A percentile compares a stretch with the other conserved stretches of the same genome.
These are phyloP conservation scores for Dinoponera quadriceps DNA, from an alignment of 1,140 invertebrate genomes.

Conservation along the genomic window DNA sequence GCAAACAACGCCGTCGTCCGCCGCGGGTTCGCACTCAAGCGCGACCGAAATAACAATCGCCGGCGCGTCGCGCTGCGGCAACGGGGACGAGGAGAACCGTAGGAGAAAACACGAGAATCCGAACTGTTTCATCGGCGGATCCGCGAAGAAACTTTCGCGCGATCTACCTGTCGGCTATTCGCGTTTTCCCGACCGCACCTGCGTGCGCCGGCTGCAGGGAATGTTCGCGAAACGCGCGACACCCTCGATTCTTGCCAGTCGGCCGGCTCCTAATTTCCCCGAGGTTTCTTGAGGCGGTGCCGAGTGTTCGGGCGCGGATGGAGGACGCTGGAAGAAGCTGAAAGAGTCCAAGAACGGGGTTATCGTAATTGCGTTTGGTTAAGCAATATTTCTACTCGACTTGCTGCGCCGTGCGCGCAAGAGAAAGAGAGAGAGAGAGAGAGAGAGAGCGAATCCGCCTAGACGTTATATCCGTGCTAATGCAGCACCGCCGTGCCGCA, in stretches of 20 bases:
- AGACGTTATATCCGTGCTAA: constrained; percentile 6
- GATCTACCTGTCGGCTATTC: constrained; percentile 24
- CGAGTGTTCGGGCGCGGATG: background rate
- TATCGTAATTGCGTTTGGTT: constrained; percentile 51
- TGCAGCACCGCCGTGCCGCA: constrained; percentile 23
- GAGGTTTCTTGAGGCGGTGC: constrained; percentile 8
- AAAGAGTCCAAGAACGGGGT: background rate
- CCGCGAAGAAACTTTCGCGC: constrained; percentile 27
- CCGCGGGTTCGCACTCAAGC: constrained; percentile 52
- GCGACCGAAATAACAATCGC: constrained; percentile 67
- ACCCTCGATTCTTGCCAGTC: background rate
- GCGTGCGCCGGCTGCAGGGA: background rate
- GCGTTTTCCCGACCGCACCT: background rate
- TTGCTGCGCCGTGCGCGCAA: background rate
- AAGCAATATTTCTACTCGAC: constrained; percentile 42
- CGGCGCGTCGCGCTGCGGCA: background rate
- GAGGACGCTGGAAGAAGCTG: background rate
- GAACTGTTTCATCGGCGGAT: constrained; percentile 60
- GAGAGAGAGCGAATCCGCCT: background rate
- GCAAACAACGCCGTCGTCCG: constrained; percentile 63
- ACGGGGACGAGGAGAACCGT: constrained; percentile 36
- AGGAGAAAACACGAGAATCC: constrained; percentile 30
- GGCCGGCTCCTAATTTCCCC: constrained; percentile 19
- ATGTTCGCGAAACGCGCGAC: background rate
- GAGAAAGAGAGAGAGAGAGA: too few species aligned